phyloP scores from a whole-genome alignment of 2,797 vertebrate genomes.

The Myiotriccus ornatus region DNA sequence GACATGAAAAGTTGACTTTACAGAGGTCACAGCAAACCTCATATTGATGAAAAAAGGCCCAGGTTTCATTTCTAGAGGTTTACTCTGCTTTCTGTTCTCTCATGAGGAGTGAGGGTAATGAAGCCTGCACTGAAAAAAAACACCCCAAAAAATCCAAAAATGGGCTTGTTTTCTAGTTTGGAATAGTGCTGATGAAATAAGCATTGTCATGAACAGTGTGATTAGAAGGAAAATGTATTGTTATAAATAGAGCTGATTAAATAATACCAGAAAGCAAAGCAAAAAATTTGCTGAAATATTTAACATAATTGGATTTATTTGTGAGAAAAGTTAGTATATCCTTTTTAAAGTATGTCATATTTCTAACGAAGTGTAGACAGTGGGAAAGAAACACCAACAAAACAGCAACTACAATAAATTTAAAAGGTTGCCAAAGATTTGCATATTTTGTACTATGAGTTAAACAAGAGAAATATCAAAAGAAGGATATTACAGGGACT shows the following conservation, averaged over 20 bases:
- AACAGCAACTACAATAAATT: background rate
- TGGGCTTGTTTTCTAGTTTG: background rate
- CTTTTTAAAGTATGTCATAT: background rate
- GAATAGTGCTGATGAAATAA: background rate
- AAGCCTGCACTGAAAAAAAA: background rate
- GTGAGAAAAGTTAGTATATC: background rate
- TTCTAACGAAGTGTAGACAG: background rate
- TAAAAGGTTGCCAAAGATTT: background rate
- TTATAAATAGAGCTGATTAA: background rate
- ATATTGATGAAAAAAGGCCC: background rate
- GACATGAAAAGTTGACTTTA: rapidly evolving
- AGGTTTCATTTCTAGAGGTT: background rate
- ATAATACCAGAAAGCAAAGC: background rate
- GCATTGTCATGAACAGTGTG: background rate
- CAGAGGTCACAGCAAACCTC: background rate
- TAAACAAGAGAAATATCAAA: background rate
- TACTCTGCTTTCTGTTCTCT: background rate
- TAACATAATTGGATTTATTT: background rate
- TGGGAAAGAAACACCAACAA: background rate
- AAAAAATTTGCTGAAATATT: background rate
- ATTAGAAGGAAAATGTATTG: background rate
- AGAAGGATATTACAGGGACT: background rate
- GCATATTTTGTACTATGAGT: background rate
- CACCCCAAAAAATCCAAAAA: too few species aligned
- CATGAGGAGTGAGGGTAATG: background rate